Base-by-base conservation (phyloP, 2,888 invertebrate genomes). In the Frankliniella fusca region DNA sequence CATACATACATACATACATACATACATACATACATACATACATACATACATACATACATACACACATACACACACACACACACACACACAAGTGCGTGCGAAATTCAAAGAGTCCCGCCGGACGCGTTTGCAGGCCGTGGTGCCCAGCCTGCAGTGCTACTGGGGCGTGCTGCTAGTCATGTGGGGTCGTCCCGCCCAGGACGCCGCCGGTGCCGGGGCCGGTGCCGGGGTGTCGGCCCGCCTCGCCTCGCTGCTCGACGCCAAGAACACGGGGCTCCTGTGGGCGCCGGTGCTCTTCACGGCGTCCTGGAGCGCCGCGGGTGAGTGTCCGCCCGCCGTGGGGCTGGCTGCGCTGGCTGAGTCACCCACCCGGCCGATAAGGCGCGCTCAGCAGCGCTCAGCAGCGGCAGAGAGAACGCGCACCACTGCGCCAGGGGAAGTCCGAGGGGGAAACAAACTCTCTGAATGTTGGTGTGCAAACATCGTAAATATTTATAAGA, bases 141-240 rank as follows among this genome's bases (percentile, higher is more conserved):
- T 76, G 70, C 70, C 70, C 70, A 76, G 70, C 27, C 70, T 76
- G 70, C 70, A 23, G 70, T 76, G 70, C 70, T 76, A 76, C 70
- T 76, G 70, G 70, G 70, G 70, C 11, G 10, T 27, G 23, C 70
- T 76, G 70, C 27, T 76, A 1, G 70, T 76, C 11, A 10, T 23
- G 2, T 76, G 70, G 70, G 38, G 11, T 10, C 70, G 27, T 27
- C 70, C 38, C 38, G 38, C 38, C 38, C 38, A 38, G 38, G 38
- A 38, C 38, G 38, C 38, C 27, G 27, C 70, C 9, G 20, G 11
- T 11, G 8, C 70, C 70, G 23, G 0, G 23, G 70, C 70, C 70
- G 23, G 11, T 7, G 23, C 70, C 70, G 70, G 70, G 23, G 23
- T 23, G 23, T 27, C 61, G 18, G 20, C 38, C 54, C 54, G 23